Base-by-base conservation (phyloP, 2,113 vertebrate species). In the Myotis brandtii region DNA sequence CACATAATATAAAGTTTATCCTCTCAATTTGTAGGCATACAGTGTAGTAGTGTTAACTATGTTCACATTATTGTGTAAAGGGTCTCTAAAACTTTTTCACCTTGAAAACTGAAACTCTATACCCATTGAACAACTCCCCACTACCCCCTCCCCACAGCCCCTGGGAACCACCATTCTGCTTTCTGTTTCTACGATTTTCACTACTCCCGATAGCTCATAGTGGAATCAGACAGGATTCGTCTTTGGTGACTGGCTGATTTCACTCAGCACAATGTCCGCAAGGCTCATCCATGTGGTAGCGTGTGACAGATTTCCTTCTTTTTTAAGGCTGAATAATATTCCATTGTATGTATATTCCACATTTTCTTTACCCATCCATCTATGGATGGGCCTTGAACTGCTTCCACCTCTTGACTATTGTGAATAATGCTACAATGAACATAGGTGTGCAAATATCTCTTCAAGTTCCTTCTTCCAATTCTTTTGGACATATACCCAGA, bases 1-100 rank as follows among this genome's bases (percentile, higher is more conserved):
- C 76, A 72, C 82, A 64, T 83, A 86, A 20, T 95, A 27, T 95
- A n/a, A 77, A 92, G n/a, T 62, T 86, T 79, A 76, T n/a, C 37
- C 52, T 92, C 67, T 83, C 76, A 72, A 50, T 48, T 87, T 94
- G 92, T n/a, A 93, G 66, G 70, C 43, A 16, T 32, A 21, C 34
- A 83, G 50, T 64, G 59, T 66, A 73, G 86, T 14, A 27, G 52
- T 76, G 62, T 52, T 91, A 59, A 75, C 73, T 75, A 18, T 50
- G 64, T 54, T 90, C 27, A 83, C 66, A 69, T 69, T 20, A 40
- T 64, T 70, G 50, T 62, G 23, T 27, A 69, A 76, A 67, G 59
- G 50, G 70, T 66, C 27, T 92, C 70, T 43, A 89, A 69, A 59
- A 70, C 46, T 32, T 91, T 89, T 80, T 81, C 9, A 40, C 30